Base-by-base conservation (phyloP, 2,888 invertebrate species). In the Ypsolopha sequella region DNA sequence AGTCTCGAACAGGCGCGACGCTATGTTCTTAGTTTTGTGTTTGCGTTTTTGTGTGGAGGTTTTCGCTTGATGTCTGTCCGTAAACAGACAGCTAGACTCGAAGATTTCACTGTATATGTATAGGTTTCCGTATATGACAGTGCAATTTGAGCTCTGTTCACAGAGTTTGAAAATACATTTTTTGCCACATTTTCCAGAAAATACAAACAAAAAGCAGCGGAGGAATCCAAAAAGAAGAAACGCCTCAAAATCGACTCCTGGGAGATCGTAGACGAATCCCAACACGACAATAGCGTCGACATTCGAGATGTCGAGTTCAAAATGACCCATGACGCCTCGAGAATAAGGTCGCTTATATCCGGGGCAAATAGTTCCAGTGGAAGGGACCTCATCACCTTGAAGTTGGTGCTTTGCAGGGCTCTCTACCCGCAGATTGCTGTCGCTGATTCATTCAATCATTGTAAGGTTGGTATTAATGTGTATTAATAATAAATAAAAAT, bases 361-460 rank as follows among this genome's bases (percentile, higher is more conserved):
- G 85, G 86, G 0, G 66, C 82, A 0, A 80, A 71, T 38, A 66
- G 85, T 0, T 73, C 70, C 2, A 77, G 82, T 50, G 82, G 81
- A 0, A 55, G 81, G 8, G 81, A 82, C 52, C 65, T 85, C 33
- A 56, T 76, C 6, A 81, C 77, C 70, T 58, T 85, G 36, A 81
- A 84, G 76, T 60, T 84, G 43, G 95, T 99, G 53, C 79, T 99
- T 14, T 94, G 95, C 60, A 93, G 96, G 76, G 98, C 98, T 0
- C 87, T 99, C 50, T 99, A 98, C 75, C 99, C 99, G 0, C 97
- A 99, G 84, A 90, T 97, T 53, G 96, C 98, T 0, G 91, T 97
- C n/a, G 92, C 96, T 0, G 99, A 99, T 73, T 95, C 96, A 63
- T 95, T 94, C 63, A 99, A 99, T 76, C 92, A 94, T 62, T 95